Evolutionary conservation across 1,140 invertebrate genomes (phyloP).

Genomic region (Anoplolepis gracilipes): DNA sequence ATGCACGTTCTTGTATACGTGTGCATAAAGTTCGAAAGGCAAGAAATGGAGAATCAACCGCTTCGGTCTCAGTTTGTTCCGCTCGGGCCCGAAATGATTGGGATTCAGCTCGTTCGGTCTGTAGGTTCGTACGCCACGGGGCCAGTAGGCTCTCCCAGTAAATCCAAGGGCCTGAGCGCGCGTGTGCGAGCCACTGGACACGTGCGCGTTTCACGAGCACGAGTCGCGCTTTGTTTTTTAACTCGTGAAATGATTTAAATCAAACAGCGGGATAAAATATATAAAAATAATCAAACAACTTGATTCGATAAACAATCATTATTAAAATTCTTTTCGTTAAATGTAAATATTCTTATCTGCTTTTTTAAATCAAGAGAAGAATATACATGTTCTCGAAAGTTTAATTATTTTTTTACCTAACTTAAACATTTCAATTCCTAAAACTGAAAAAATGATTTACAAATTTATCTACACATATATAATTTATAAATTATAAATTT

Average conservation of each 20-base stretch:
- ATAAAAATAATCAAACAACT: no score
- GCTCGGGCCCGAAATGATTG: slow-evolving; percentile 59
- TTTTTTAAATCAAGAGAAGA: background rate
- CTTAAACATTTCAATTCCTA: no score
- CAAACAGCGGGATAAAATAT: background rate
- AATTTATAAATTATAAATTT: no score
- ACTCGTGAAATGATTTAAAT: slow-evolving; percentile 38
- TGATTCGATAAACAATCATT: background rate
- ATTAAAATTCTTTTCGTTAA: background rate
- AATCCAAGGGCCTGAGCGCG: slow-evolving; percentile 17
- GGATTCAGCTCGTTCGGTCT: slow-evolving; percentile 64
- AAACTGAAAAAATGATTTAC: no score
- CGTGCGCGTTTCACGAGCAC: slow-evolving; percentile 34
- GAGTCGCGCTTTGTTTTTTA: slow-evolving; percentile 31
- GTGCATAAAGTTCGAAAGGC: slow-evolving; percentile 30
- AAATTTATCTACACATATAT: no score
- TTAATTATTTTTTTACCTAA: no score
- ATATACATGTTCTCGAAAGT: no score
- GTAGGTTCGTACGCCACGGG: slow-evolving; percentile 80
- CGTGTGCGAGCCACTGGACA: slow-evolving; percentile 31
- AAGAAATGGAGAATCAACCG: slow-evolving; percentile 22
- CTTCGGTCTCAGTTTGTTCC: slow-evolving; percentile 46
- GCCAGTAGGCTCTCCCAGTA: slow-evolving; percentile 72
- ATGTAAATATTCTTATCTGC: background rate
- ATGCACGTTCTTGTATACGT: slow-evolving; percentile 45